A percentile compares a stretch with the other conserved stretches of the same genome.
These are phyloP conservation scores for Paratilapia polleni DNA, from an alignment of 2,113 vertebrate species.

Conservation along the genomic window DNA sequence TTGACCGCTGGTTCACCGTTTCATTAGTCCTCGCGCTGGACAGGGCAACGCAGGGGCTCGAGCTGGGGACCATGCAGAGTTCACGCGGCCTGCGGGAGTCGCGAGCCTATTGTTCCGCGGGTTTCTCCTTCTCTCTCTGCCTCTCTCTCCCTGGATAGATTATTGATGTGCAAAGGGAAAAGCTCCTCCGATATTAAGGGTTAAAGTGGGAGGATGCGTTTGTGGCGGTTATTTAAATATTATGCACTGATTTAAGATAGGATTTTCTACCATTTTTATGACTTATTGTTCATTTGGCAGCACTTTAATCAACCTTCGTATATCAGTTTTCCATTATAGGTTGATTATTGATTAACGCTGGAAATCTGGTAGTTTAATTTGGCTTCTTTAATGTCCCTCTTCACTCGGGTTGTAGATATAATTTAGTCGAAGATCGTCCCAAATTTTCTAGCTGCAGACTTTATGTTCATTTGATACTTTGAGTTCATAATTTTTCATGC, in stretches of 20 bases:
- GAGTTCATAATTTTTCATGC: not conserved
- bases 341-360: conserved; percentile 12
- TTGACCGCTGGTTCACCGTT: conserved; percentile 77
- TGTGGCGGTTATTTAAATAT: not conserved
- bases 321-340: not conserved
- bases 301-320: not conserved
- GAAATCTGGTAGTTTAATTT: not conserved
- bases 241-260: not conserved
- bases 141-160: not conserved
- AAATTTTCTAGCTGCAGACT: not conserved
- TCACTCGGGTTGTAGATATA: not conserved
- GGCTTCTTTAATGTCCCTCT: not conserved
- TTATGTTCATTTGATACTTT: not conserved
- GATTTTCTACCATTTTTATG: not conserved
- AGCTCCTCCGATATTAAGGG: not conserved
- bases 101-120: conserved; percentile 59
- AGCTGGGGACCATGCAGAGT: conserved; percentile 67
- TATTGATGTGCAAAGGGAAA: conserved; percentile 45
- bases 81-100: conserved; percentile 73
- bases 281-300: not conserved
- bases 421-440: not conserved
- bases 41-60: conserved; percentile 63
- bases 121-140: not conserved
- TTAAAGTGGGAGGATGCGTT: not conserved
- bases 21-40: conserved; percentile 75